Conservation (phyloP, 2,113 vertebrate genomes). For the Pyxicephalus adspersus region DNA sequence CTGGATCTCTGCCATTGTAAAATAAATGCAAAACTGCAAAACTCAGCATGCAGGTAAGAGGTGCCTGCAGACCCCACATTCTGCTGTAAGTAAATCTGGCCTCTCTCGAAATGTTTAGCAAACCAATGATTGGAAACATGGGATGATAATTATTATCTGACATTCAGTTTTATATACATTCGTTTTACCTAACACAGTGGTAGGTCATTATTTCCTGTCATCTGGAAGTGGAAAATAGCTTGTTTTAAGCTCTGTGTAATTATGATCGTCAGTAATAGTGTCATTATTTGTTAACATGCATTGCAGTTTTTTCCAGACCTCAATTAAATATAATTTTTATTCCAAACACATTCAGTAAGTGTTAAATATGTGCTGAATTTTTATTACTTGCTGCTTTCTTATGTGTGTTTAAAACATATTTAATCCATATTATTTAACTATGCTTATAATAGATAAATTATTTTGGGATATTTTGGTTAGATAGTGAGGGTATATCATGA, state of each 20-base stretch:
- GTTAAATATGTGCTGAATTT: constrained; percentile 15
- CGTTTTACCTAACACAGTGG: constrained; percentile 30
- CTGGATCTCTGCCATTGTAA: constrained; percentile 8
- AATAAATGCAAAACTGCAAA: constrained; percentile 5
- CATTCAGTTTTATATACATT: constrained; percentile 46
- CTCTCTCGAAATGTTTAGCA: constrained; percentile 34
- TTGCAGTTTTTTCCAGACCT: constrained; percentile 11
- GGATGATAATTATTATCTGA: constrained; percentile 42
- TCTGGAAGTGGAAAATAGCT: constrained; percentile 50
- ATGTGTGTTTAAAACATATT: no score
- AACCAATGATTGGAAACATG: constrained; percentile 1
- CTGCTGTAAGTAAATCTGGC: constrained; percentile 11
- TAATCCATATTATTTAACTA: no score
- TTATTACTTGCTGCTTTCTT: neutral
- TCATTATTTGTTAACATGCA: constrained; percentile 36
- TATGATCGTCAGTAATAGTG: constrained; percentile 42
- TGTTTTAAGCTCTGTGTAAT: constrained; percentile 60
- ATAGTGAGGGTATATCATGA: no score
- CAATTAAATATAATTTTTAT: constrained; percentile 8
- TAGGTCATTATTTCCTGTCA: constrained; percentile 59
- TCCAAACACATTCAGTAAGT: constrained; percentile 4
- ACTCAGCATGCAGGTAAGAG: neutral
- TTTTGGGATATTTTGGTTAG: no score
- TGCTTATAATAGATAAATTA: no score
- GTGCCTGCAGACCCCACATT: neutral